A percentile compares a stretch with the other conserved stretches of the same genome.
Evolutionary conservation across 2,888 invertebrate genomes (phyloP).

Genomic region (Conchocele bisecta): DNA sequence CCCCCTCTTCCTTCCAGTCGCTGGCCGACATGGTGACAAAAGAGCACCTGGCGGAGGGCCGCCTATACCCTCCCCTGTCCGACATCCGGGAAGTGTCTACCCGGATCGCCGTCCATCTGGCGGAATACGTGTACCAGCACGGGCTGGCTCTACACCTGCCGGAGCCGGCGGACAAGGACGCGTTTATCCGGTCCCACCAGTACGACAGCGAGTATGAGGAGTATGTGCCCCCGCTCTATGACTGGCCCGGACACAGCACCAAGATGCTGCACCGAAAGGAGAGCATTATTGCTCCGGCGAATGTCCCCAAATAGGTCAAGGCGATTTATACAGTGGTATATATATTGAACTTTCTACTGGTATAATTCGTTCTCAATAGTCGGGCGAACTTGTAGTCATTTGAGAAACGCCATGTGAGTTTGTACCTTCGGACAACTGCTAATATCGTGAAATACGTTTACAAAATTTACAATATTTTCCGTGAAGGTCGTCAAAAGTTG

Average conservation of each 20-base stretch:
- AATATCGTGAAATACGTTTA: too few species aligned
- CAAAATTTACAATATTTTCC: too few species aligned
- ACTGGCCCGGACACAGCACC: constrained; percentile 78
- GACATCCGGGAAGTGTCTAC: constrained; percentile 93
- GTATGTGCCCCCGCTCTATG: constrained; percentile 83
- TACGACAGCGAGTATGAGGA: constrained; percentile 83
- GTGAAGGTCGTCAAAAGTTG: too few species aligned
- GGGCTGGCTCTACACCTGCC: constrained; percentile 84
- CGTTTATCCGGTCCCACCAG: constrained; percentile 82
- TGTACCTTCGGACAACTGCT: background rate
- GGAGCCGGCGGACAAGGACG: constrained; percentile 84
- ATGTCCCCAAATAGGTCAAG: too few species aligned
- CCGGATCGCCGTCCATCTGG: constrained; percentile 91
- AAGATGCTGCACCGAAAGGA: too few species aligned
- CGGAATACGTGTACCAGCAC: constrained; percentile 90
- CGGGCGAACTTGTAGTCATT: background rate
- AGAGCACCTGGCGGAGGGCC: constrained; percentile 91
- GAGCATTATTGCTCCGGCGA: too few species aligned
- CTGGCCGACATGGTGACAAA: constrained; percentile 92
- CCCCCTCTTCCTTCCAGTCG: constrained; percentile 84
- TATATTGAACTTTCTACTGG: too few species aligned
- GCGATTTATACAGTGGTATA: too few species aligned
- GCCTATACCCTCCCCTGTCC: constrained; percentile 96
- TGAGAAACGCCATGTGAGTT: too few species aligned
- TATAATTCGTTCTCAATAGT: too few species aligned